Percentiles rank a stretch among this genome's conserved stretches.
Conservation (phyloP, 2,113 vertebrate genomes). For the Nerophis lumbriciformis region DNA sequence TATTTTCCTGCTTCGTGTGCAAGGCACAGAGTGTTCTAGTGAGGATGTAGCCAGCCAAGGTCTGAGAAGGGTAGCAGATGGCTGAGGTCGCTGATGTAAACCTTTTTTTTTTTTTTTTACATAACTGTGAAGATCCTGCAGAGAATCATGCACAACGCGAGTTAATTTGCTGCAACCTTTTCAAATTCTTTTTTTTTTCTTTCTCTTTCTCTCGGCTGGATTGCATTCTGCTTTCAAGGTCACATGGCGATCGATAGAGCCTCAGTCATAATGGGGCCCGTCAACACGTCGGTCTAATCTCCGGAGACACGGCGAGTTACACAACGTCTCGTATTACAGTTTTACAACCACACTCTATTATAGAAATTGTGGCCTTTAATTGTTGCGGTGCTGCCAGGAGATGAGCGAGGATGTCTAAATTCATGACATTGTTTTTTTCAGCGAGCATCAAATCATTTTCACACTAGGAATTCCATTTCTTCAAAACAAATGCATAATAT, state of each 20-base stretch:
- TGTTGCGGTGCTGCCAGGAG: neutral
- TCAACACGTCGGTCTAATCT: neutral
- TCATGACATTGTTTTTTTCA: neutral
- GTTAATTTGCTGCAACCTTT: neutral
- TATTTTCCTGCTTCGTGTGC: neutral
- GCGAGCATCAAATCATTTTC: too few species aligned
- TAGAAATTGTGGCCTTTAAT: neutral
- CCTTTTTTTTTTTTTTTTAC: neutral
- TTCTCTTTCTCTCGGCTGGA: too few species aligned
- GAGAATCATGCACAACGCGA: neutral
- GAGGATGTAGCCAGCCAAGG: neutral
- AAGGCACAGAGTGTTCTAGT: neutral
- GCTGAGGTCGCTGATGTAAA: neutral
- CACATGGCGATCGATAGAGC: neutral
- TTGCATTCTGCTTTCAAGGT: neutral
- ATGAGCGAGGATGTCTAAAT: neutral
- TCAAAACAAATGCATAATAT: too few species aligned
- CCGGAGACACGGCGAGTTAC: neutral
- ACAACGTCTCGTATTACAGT: neutral
- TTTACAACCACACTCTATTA: neutral
- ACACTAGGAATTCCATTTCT: too few species aligned
- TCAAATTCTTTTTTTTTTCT: neutral
- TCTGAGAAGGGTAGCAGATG: neutral
- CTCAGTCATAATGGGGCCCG: neutral
- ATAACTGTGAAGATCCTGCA: neutral